phyloP scores from a whole-genome alignment of 2,113 vertebrate genomes.

The Bufo gargarizans region DNA sequence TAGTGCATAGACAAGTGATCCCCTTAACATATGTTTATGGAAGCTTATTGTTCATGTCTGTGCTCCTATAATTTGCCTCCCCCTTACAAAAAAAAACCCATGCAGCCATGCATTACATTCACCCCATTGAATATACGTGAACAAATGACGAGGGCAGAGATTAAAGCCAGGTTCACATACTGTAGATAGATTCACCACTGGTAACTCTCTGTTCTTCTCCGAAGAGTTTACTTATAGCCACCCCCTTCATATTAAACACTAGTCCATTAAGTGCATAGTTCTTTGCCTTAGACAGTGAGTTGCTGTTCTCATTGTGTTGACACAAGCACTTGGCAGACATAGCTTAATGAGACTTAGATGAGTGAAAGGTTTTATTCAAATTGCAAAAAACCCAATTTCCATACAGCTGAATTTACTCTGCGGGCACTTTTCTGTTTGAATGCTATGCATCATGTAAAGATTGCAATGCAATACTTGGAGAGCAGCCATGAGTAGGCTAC shows the following conservation, averaged over 20 bases:
- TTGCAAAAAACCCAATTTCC: conserved; percentile 41
- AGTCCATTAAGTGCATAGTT: conserved; percentile 40
- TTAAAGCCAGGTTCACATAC: not conserved
- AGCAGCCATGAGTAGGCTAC: not conserved
- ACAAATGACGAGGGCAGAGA: not conserved
- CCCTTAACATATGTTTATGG: not conserved
- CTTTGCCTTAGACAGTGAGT: conserved; percentile 42
- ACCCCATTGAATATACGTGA: not conserved
- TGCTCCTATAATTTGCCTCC: not conserved
- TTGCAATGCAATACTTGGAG: conserved; percentile 11
- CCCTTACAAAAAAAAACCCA: not conserved
- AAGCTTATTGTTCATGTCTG: not conserved
- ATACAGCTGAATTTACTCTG: conserved; percentile 48
- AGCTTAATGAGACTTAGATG: conserved; percentile 31
- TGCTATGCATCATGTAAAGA: conserved; percentile 14
- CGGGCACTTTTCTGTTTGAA: conserved; percentile 18
- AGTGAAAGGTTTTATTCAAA: conserved; percentile 44
- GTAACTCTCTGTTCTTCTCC: conserved; percentile 19
- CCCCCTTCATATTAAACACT: conserved; percentile 23
- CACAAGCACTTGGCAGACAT: conserved; percentile 48
- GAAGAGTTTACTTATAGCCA: conserved; percentile 50
- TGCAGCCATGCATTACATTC: not conserved
- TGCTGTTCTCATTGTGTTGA: conserved; percentile 42
- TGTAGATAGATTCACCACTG: not conserved
- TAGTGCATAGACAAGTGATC: not conserved